Base-by-base conservation (phyloP, 2,888 invertebrate genomes). In the Lydus trimaculatus region DNA sequence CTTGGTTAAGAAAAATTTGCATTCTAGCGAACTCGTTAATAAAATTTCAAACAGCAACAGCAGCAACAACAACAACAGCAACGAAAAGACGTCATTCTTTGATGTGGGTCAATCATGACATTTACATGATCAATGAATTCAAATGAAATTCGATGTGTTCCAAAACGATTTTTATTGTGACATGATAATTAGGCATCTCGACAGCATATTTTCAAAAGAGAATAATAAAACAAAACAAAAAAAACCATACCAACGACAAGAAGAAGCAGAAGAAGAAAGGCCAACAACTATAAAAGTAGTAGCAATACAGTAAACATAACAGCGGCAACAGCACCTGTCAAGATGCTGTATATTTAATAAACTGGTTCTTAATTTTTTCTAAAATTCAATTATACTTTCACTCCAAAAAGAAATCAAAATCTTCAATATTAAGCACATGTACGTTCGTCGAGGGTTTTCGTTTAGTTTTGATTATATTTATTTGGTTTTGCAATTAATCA, bases 101-200 rank as follows among this genome's bases (percentile, higher is more conserved):
- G 39, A 61, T 39, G 33, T 61, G 61, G 61, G 39, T 61, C 61
- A 61, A 33, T 25, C 36, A 25, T 61, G 61, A 36, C 39, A 61
- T 61, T 61, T 61, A 61, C 33, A 61, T 61, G 61, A 36, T 36
- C 61, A 39, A 39, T 61, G 39, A 61, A 36, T 61, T 61, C 61
- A 61, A 61, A 61, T 39, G 36, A 36, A 36, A 39, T 61, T 61
- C 56, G 56, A 56, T 56, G 56, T 56, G 56, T 56, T 61, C 23
- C 8, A 36, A 36, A 61, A 61, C 36, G 33, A 61, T 61, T 61
- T 61, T 61, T 61, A 61, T 61, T 61, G 61, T 61, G 61, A 61
- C 61, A 61, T 61, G 61, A 36, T 61, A 61, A 61, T 61, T 61
- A 61, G 36, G 36, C 36, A 61, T 61, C 61, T 61, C 61, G 39